phyloP scores from a whole-genome alignment of 2,113 vertebrate genomes.

The Emberiza fucata region DNA sequence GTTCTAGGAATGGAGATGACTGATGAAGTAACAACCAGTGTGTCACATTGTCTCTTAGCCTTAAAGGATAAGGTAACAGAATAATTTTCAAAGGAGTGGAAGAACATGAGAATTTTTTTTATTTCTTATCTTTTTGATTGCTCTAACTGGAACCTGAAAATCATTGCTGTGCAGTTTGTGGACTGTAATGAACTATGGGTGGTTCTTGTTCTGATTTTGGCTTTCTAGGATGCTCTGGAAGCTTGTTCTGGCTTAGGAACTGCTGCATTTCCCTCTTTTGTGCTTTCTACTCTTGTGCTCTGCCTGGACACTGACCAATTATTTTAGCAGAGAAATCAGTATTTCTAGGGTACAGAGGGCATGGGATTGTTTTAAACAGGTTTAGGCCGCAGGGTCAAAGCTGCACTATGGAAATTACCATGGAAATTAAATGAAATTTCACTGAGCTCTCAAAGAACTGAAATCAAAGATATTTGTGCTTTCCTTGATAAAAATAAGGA shows the following conservation, averaged over 20 bases:
- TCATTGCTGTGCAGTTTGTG: neutral
- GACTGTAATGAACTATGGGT: neutral
- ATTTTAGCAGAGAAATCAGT: neutral
- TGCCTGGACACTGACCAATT: neutral
- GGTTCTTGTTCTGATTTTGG: neutral
- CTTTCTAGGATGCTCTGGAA: neutral
- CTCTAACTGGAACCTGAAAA: neutral
- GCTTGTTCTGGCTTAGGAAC: neutral
- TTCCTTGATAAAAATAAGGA: neutral
- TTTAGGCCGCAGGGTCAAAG: neutral
- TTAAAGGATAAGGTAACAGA: neutral
- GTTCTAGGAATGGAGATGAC: neutral
- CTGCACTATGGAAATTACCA: neutral
- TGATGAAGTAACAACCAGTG: neutral
- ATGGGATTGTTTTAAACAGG: neutral
- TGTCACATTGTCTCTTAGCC: neutral
- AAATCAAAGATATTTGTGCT: neutral
- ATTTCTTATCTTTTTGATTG: neutral
- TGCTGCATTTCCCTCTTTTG: neutral
- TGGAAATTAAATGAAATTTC: neutral
- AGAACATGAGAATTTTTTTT: neutral
- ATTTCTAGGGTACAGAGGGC: neutral
- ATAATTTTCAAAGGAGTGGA: neutral
- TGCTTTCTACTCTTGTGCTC: neutral
- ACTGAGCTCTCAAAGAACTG: neutral